Base-by-base conservation (phyloP, 1,140 invertebrate genomes). In the Drosophila suzukii region DNA sequence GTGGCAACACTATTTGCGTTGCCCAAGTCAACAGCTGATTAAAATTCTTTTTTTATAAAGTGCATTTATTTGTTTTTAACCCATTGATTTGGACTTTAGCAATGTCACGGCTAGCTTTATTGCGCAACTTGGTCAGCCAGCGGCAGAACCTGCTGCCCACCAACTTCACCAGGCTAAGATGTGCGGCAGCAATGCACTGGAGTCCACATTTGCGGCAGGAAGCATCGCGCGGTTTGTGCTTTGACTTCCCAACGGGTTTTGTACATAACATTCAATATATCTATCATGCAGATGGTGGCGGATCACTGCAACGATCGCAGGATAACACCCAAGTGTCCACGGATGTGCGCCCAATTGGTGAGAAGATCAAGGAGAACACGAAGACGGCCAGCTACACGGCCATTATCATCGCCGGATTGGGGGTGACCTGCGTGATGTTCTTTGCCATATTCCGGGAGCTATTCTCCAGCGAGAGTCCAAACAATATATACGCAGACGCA, bases 401-500 rank as follows among this genome's bases (percentile, higher is more conserved):
- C 11, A 94, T 98, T n/a, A 97, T 98, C 57, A 62, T 97, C 34
- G 91, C 94, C 36, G 97, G 97, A 15, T 83, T 97, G 46, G 96
- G 95, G 24, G 94, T 97, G 0, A 97, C 96, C 27, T 95, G 95
- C 50, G 91, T 96, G 3, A 95, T 98, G 91, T 96, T 97, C 81
- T 98, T 96, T 92, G 94, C 95, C 41, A 94, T 98, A 68, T 96
- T 97, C 78, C 94, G 94, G 60, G 97, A 98, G 93, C 92, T 98
- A 20, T 98, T 98, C 93, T 98, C 97, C 4, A 95, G 94, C 75
- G 95, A 96, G 76, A 98, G 97, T 92, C 95, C 97, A 0, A 97
- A 96, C 93, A 96, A 95, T 81, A 94, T 98, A 63, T 98, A 98
- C 88, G 95, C 95, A 10, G 94, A 95, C 83, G 97, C 97, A 8